These are phyloP conservation scores for Euproctis similis DNA, from an alignment of 2,888 invertebrate genomes.

Conservation along the genomic window DNA sequence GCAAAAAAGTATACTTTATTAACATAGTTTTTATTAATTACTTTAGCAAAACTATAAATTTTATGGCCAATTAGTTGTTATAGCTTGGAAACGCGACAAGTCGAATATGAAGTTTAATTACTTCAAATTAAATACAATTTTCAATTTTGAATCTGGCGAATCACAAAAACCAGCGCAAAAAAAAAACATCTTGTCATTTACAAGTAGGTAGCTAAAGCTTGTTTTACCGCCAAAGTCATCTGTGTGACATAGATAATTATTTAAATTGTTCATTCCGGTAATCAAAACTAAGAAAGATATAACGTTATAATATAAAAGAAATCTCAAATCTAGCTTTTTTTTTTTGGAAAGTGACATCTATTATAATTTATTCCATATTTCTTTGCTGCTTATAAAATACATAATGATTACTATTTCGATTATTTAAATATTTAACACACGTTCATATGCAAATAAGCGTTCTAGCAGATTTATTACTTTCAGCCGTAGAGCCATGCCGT, in stretches of 20 bases:
- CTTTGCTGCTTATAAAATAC: slow-evolving; percentile 9
- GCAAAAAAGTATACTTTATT: too few relatives aligned
- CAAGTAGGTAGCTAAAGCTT: background rate
- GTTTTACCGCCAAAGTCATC: background rate
- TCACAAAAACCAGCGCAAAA: background rate
- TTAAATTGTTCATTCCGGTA: slow-evolving; percentile 2
- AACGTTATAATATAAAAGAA: too few relatives aligned
- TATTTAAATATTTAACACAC: slow-evolving; percentile 5
- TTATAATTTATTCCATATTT: slow-evolving; percentile 9
- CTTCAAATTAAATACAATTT: too few relatives aligned
- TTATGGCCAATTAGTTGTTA: too few relatives aligned
- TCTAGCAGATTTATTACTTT: background rate
- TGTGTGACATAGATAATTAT: slow-evolving; percentile 4
- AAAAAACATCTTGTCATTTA: background rate
- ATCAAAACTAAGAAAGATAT: slow-evolving; percentile 1
- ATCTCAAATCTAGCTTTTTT: slow-evolving; percentile 10
- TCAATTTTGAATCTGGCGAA: too few relatives aligned
- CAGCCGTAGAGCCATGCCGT: too few relatives aligned
- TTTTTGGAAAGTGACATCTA: slow-evolving; percentile 14
- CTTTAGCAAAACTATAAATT: too few relatives aligned
- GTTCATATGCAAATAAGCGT: slow-evolving; percentile 9
- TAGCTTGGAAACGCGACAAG: too few relatives aligned
- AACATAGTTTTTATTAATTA: too few relatives aligned
- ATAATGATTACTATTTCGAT: slow-evolving; percentile 8
- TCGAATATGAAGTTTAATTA: too few relatives aligned